Evolutionary conservation across 2,113 vertebrate species (phyloP).

Genomic region (Sceloporus undulatus): DNA sequence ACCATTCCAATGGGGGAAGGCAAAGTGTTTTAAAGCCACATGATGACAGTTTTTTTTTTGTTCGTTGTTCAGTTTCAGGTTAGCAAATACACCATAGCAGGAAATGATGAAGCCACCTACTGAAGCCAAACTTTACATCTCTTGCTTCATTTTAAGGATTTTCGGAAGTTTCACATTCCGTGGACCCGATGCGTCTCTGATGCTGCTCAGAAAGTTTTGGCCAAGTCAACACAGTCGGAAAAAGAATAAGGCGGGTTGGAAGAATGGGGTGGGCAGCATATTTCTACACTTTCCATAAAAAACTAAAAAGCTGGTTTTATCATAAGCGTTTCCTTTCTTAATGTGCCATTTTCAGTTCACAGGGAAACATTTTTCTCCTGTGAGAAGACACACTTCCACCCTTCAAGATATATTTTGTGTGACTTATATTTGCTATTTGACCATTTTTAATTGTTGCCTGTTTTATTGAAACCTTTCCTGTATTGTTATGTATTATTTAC

Average conservation of each 20-base stretch:
- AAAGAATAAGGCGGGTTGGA: neutral
- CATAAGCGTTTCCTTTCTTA: neutral
- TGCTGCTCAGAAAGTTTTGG: neutral
- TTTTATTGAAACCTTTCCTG: no score
- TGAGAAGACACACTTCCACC: neutral
- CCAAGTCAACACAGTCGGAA: neutral
- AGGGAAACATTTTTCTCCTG: neutral
- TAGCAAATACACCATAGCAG: neutral
- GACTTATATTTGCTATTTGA: no score
- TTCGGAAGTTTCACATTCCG: neutral
- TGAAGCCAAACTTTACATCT: neutral
- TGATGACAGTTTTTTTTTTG: no score
- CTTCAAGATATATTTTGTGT: neutral
- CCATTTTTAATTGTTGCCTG: no score
- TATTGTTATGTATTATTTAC: no score
- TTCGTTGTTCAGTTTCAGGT: constrained; percentile 5
- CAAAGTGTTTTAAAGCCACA: neutral
- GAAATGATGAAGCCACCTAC: constrained; percentile 1
- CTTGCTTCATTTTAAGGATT: constrained; percentile 17
- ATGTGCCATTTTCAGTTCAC: neutral
- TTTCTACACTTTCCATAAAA: neutral
- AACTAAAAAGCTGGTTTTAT: neutral
- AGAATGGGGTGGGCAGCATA: neutral
- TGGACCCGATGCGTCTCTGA: neutral
- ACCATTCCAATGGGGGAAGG: neutral